Conservation (phyloP, 2,113 vertebrate genomes). For the Oryctolagus cuniculus region DNA sequence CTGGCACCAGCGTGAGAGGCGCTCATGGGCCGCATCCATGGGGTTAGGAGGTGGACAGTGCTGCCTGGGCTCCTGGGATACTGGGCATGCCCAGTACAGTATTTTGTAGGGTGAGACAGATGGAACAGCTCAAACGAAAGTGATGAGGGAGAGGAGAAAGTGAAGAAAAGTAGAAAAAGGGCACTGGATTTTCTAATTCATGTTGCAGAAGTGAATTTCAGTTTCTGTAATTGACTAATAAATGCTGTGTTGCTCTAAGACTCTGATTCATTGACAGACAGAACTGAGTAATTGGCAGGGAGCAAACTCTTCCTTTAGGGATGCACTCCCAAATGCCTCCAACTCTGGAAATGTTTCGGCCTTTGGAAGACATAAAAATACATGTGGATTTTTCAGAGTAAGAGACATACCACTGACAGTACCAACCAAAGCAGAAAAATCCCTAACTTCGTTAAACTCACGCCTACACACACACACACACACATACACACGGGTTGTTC, state of each 20-base stretch:
- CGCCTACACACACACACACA: background rate
- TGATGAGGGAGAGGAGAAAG: slow-evolving; percentile 53
- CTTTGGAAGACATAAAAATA: slow-evolving; percentile 73
- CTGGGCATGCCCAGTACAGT: slow-evolving; percentile 80
- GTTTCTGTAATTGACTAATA: slow-evolving; percentile 84
- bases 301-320: slow-evolving; percentile 88
- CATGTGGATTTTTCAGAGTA: slow-evolving; percentile 55
- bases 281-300: slow-evolving; percentile 89
- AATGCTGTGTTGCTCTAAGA: slow-evolving; percentile 86
- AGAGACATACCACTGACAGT: slow-evolving; percentile 59
- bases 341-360: slow-evolving; percentile 78
- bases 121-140: slow-evolving; percentile 72
- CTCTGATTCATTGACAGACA: slow-evolving; percentile 87
- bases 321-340: slow-evolving; percentile 85
- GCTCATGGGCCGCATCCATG: slow-evolving; percentile 71
- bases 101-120: slow-evolving; percentile 81
- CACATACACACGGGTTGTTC: too few relatives aligned
- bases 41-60: slow-evolving; percentile 82
- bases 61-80: slow-evolving; percentile 78
- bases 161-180: slow-evolving; percentile 33
- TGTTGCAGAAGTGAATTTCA: slow-evolving; percentile 83
- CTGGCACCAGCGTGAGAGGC: slow-evolving; percentile 78
- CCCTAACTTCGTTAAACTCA: slow-evolving; percentile 60
- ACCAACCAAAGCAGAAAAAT: slow-evolving; percentile 51
- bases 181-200: slow-evolving; percentile 78